Percentiles rank a stretch among this genome's conserved stretches.
Conservation (phyloP, 2,888 invertebrate species). For the Phymatocera aterrima region DNA sequence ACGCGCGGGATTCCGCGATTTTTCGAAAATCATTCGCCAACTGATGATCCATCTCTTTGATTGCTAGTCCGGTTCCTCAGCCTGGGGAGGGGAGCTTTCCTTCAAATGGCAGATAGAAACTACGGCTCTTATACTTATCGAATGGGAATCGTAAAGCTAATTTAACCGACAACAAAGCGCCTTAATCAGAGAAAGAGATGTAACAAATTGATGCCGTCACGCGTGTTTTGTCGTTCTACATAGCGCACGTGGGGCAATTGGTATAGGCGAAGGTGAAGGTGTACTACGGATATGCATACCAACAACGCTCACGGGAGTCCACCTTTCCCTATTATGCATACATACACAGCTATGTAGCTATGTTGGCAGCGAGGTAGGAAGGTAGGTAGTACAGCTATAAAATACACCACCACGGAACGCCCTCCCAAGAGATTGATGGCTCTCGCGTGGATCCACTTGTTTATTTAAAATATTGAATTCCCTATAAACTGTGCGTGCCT, state of each 20-base stretch:
- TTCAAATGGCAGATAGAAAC: background rate
- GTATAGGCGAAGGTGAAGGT: no score
- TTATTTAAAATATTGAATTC: conserved; percentile 60
- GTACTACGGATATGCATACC: background rate
- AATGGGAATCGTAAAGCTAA: conserved; percentile 10
- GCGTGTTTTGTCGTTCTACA: conserved; percentile 14
- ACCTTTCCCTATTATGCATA: conserved; percentile 24
- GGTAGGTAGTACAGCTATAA: conserved; percentile 27
- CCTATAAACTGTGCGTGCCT: conserved; percentile 55
- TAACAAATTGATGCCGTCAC: conserved; percentile 38
- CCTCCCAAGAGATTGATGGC: conserved; percentile 54
- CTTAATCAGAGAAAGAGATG: conserved; percentile 36
- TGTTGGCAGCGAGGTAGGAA: no score
- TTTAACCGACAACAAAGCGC: conserved; percentile 29
- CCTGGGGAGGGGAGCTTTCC: background rate
- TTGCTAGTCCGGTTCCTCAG: background rate
- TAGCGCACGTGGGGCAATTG: background rate
- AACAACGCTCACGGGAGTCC: conserved; percentile 5
- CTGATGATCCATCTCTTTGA: conserved; percentile 4
- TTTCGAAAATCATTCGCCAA: no score
- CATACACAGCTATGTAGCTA: conserved; percentile 12
- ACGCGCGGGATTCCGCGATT: no score
- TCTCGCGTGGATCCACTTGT: conserved; percentile 55
- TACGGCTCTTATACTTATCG: background rate
- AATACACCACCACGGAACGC: conserved; percentile 18